phyloP scores from a whole-genome alignment of 2,113 vertebrate species.

The Trachemys scripta region DNA sequence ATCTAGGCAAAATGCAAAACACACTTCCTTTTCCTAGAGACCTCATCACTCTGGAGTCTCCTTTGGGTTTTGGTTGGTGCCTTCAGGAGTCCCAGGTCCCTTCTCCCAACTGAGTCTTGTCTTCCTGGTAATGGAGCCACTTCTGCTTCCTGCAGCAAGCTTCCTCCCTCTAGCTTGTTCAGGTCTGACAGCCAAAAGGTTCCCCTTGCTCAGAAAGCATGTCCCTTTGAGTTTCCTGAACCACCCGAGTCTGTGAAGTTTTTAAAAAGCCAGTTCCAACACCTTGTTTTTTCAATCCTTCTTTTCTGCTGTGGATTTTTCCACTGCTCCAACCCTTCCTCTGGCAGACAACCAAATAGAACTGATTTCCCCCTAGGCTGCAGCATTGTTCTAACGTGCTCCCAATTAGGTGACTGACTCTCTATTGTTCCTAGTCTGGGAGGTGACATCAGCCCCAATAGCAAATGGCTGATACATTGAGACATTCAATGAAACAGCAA shows the following conservation, averaged over 20 bases:
- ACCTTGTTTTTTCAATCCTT: background rate
- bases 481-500: background rate
- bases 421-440: background rate
- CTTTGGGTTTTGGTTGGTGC: background rate
- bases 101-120: background rate
- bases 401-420: background rate
- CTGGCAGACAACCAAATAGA: background rate
- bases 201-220: background rate
- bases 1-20: background rate
- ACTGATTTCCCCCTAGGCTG: background rate
- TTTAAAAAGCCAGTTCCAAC: background rate
- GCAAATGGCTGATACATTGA: background rate
- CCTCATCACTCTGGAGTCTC: background rate
- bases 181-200: background rate
- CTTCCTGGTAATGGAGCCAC: background rate
- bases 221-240: background rate
- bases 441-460: background rate
- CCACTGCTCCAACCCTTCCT: background rate
- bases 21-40: background rate
- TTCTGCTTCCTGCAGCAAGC: background rate
- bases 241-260: background rate
- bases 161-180: background rate
- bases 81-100: background rate
- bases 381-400: background rate
- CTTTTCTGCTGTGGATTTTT: background rate